Base-by-base conservation (phyloP, 2,113 vertebrate species). In the Macrotus californicus region DNA sequence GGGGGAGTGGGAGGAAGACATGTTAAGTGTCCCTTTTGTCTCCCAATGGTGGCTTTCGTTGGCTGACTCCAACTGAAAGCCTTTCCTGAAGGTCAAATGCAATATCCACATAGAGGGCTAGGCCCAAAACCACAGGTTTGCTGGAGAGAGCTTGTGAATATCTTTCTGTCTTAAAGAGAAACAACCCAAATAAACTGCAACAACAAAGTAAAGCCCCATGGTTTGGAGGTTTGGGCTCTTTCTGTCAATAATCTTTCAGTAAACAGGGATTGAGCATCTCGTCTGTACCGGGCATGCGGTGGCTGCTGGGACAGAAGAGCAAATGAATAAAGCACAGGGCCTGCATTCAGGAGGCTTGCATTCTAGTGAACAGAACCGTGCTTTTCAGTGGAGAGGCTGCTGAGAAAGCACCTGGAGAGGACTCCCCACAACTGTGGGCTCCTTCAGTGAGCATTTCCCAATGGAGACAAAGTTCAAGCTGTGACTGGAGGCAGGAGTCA, bases 1-100 rank as follows among this genome's bases (percentile, higher is more conserved):
- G 1, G 2, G 50, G 4, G 15, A 5, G 22, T 7, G 7, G 9
- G 19, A 0, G 4, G 59, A 1, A 15, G 5, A 59, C 12, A 64
- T 6, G 19, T 3, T 54, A 75, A 59, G 52, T 77, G 34, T 54
- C 5, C 11, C 9, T 48, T 24, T 66, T 18, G 1, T n/a, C 41
- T 21, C 54, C 26, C 64, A 43, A n/a, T 50, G 5, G 10, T 61
- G 2, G 2, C 41, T 34, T 76, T 69, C 48, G 11, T 7, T 66
- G 31, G 2, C 13, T 67, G 69, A 83, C 52, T 83, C 39, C 14
- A 87, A 10, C n/a, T 41, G 56, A 80, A 94, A 90, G 1, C 22
- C n/a, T n/a, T n/a, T 83, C n/a, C 36, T n/a, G 4, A 43, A 39
- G 6, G 15, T 19, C 22, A 85, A 83, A 54, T 54, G 34, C 46